Base-by-base conservation (phyloP, 2,888 invertebrate species). In the Agriopis leucophaearia region DNA sequence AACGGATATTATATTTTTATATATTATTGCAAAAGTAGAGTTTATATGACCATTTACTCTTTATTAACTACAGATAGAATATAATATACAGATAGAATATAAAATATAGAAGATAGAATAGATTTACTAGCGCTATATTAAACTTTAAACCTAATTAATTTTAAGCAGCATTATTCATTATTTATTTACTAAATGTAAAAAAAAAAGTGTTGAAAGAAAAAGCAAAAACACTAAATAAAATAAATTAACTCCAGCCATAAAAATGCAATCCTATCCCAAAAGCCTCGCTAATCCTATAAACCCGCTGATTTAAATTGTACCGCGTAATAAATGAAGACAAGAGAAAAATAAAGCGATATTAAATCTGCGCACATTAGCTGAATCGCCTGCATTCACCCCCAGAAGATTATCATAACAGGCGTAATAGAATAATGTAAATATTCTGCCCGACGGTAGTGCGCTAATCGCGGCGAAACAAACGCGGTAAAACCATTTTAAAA, bases 361-460 rank as follows among this genome's bases (percentile, higher is more conserved):
- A 86, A 86, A 88, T 87, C 85, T 82, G 78, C 79, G 76, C 85
- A 86, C 85, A 90, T 90, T 89, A 87, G 86, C 84, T 66, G 60
- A 57, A 63, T 68, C 63, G 71, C 62, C 56, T 83, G 80, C 85
- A 80, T 80, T 81, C 86, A 86, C 87, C 90, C 91, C 88, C 79
- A 71, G 71, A 82, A 89, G 90, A 93, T 92, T 90, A 91, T 87
- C 86, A 85, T 88, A 88, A 88, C 85, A 87, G 81, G 85, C 88
- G 84, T 90, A 90, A 91, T 91, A 90, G 88, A 89, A 90, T 90
- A 90, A 90, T 88, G 87, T 86, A 90, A 89, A 91, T 88, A 88
- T 81, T 81, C 74, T 77, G 84, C 84, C 84, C 78, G 81, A 83
- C 81, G 76, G 85, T 90, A 88, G 91, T 88, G 85, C 83, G 86